These are phyloP conservation scores for Peucedramus taeniatus DNA, from an alignment of 2,113 vertebrate species.

Conservation along the genomic window DNA sequence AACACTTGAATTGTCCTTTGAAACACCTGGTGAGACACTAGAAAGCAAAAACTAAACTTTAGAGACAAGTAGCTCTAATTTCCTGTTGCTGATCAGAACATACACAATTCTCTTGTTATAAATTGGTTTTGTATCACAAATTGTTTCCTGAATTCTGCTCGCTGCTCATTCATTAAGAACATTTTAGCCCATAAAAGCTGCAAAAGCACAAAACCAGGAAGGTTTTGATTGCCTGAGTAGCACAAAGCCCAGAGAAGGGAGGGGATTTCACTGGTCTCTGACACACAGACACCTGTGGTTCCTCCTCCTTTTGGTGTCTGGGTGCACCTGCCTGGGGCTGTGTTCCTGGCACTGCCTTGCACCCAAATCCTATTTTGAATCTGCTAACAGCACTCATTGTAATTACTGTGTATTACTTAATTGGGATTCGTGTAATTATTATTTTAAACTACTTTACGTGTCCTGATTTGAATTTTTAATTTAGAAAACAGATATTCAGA, in stretches of 20 bases:
- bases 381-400: constrained; percentile 64
- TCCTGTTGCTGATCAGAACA: neutral
- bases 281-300: neutral
- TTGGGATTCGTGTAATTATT: constrained; percentile 72
- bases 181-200: neutral
- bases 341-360: constrained; percentile 13
- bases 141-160: neutral
- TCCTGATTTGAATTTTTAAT: constrained; percentile 70
- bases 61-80: neutral
- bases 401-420: constrained; percentile 66
- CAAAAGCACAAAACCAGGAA: neutral
- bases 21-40: neutral
- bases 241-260: neutral
- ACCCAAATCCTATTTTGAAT: constrained; percentile 35
- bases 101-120: neutral
- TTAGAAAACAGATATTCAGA: constrained; percentile 35
- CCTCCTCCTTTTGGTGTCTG: neutral
- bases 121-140: neutral
- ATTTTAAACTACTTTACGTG: constrained; percentile 67
- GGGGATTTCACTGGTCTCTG: neutral
- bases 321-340: constrained; percentile 32
- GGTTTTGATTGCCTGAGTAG: neutral
- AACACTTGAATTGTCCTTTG: neutral
- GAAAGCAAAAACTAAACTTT: neutral
- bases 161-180: neutral